These are phyloP conservation scores for Ataeniobius toweri DNA, from an alignment of 2,797 vertebrate genomes.

Conservation along the genomic window DNA sequence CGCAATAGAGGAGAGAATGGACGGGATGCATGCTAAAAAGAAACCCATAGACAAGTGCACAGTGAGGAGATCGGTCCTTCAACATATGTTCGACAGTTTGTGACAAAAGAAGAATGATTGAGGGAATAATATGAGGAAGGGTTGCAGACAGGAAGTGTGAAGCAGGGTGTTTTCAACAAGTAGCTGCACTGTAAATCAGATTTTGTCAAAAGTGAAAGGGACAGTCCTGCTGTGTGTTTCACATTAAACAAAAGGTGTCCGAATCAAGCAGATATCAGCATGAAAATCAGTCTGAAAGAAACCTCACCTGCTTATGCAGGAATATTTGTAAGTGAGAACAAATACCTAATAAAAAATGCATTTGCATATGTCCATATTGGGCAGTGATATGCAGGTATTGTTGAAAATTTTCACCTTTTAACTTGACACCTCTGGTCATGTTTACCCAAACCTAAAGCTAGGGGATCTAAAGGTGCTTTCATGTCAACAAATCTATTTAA, in stretches of 20 bases:
- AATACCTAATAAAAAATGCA: conserved; percentile 39
- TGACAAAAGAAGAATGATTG: conserved; percentile 67
- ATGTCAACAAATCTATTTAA: conserved; percentile 28
- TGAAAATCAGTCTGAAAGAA: conserved; percentile 18
- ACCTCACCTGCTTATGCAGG: conserved; percentile 6
- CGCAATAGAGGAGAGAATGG: conserved; percentile 59
- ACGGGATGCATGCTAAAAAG: conserved; percentile 58
- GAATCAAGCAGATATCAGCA: conserved; percentile 14
- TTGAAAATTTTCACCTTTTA: conserved; percentile 32
- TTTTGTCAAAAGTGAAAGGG: conserved; percentile 58
- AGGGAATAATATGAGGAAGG: conserved; percentile 58
- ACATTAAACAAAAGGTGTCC: conserved; percentile 18
- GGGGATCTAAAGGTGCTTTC: conserved; percentile 22
- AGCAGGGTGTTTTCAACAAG: conserved; percentile 58
- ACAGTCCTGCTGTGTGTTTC: conserved; percentile 28
- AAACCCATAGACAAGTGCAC: conserved; percentile 63
- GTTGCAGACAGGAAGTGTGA: conserved; percentile 69
- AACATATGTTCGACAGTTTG: conserved; percentile 65
- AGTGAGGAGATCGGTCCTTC: conserved; percentile 53
- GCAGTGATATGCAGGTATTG: conserved; percentile 15
- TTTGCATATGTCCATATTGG: conserved; percentile 5
- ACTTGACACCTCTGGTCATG: conserved; percentile 26
- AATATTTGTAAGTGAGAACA: conserved; percentile 18
- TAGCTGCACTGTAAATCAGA: conserved; percentile 56
- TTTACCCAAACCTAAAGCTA: conserved; percentile 7